phyloP scores from a whole-genome alignment of 2,888 invertebrate species.

The Pyrocoelia pectoralis region DNA sequence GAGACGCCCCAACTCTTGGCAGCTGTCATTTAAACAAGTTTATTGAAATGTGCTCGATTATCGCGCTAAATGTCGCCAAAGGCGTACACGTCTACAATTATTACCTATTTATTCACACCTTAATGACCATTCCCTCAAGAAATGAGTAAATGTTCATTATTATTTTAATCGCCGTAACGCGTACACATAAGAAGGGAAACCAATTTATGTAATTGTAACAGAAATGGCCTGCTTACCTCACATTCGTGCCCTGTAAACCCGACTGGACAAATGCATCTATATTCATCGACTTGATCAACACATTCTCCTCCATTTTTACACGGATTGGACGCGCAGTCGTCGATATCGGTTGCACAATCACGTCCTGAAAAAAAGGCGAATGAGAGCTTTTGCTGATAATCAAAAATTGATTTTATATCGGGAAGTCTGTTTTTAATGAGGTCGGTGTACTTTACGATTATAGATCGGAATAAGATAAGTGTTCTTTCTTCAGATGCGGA shows the following conservation, averaged over 20 bases:
- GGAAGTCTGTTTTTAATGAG: slow-evolving; percentile 25
- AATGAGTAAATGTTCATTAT: slow-evolving; percentile 49
- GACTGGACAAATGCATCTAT: slow-evolving; percentile 89
- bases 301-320: slow-evolving; percentile 93
- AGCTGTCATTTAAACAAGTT: slow-evolving; percentile 41
- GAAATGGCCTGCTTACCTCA: slow-evolving; percentile 75
- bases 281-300: slow-evolving; percentile 83
- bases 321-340: slow-evolving; percentile 87
- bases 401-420: slow-evolving; percentile 10
- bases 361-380: slow-evolving; percentile 63
- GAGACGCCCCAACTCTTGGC: slow-evolving; percentile 39
- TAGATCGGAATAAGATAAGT: slow-evolving; percentile 34
- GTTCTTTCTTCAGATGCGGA: slow-evolving; percentile 35
- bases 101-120: slow-evolving; percentile 44
- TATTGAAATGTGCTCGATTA: slow-evolving; percentile 44
- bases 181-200: background rate
- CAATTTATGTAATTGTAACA: background rate
- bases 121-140: slow-evolving; percentile 50
- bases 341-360: slow-evolving; percentile 85
- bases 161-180: slow-evolving; percentile 42
- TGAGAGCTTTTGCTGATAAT: background rate
- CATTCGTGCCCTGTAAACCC: slow-evolving; percentile 88
- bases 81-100: slow-evolving; percentile 46
- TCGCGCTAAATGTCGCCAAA: slow-evolving; percentile 50
- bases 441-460: slow-evolving; percentile 31